Conservation (phyloP, 2,797 vertebrate species). For the Macroramphosus scolopax region DNA sequence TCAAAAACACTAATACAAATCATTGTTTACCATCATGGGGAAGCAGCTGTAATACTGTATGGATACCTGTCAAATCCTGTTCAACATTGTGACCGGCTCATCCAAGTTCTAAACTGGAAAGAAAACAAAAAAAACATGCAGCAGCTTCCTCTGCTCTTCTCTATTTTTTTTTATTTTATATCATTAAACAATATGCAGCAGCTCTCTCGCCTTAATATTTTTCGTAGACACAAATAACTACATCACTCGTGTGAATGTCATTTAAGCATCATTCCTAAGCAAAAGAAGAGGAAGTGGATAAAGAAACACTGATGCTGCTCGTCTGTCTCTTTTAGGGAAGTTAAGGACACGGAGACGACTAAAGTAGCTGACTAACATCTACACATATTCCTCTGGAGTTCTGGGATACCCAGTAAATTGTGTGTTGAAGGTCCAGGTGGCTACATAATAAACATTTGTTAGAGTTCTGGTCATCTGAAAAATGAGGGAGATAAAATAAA, state of each 20-base stretch:
- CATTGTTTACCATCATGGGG: background rate
- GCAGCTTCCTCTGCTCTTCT: constrained; percentile 4
- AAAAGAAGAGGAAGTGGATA: no score
- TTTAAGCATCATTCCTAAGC: no score
- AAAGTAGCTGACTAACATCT: constrained; percentile 5
- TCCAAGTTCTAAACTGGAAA: no score
- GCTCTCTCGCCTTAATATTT: background rate
- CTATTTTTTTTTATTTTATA: no score
- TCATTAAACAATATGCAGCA: constrained; percentile 7
- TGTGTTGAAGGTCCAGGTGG: constrained; percentile 28
- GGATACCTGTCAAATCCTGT: no score
- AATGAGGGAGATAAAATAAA: no score
- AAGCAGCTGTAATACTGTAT: constrained; percentile 9
- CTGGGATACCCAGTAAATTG: constrained; percentile 31
- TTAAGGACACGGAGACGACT: no score
- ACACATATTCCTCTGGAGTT: background rate
- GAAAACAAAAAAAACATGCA: constrained; percentile 7
- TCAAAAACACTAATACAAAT: constrained; percentile 4
- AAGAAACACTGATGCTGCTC: no score
- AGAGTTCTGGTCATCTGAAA: background rate
- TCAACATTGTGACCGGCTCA: background rate
- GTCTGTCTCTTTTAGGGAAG: no score
- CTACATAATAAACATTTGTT: constrained; percentile 11
- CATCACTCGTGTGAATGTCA: no score
- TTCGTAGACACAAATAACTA: constrained; percentile 15